Evolutionary conservation across 2,797 vertebrate genomes (phyloP), one percentile per base, ranked within the genome.

Genomic region (Chromis chromis): DNA sequence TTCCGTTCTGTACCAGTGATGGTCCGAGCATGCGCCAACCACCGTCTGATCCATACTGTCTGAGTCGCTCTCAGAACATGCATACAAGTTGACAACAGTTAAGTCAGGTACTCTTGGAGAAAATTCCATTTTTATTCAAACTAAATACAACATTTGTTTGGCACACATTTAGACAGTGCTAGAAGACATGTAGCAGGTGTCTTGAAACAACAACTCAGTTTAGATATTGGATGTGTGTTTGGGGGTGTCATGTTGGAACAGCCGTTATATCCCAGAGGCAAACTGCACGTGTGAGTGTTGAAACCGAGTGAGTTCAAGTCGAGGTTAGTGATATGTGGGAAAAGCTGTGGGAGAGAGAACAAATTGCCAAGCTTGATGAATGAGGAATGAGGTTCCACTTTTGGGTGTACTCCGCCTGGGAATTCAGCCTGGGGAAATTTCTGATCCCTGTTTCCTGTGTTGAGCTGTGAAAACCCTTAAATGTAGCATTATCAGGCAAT

Each of bases 341-440:
- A 85, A 84, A 65, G 12, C 56, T 76, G 65, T 68, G 58, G 52
- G 57, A 56, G 66, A 59, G 13, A 48, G 31, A 67, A 65, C 63
- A 57, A 33, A 55, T 67, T 59, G 58, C 63, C 46, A 67, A 63
- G 48, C 48, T 62, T 44, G 59, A 77, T 19, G 55, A 75, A 70
- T 59, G 68, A 53, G 55, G 21, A 73, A 72, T 74, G 25, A 71
- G 48, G 67, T 90, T 87, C 78, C 39, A 76, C 44, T 76, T 88
- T 63, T 67, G 57, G 59, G 46, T 82, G 25, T 39, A 75, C 31
- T 68, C 53, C 74, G 48, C 69, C 70, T 85, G 88, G 87, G 86
- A 91, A 90, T 77, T 69, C 22, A 72, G 79, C 84, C 68, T 88
- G 82, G 87, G 88, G 88, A 89, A 44, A 44, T 63, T 42, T 73